These are phyloP conservation scores for Cottoperca gobio DNA, from an alignment of 2,797 vertebrate species.

Conservation along the genomic window DNA sequence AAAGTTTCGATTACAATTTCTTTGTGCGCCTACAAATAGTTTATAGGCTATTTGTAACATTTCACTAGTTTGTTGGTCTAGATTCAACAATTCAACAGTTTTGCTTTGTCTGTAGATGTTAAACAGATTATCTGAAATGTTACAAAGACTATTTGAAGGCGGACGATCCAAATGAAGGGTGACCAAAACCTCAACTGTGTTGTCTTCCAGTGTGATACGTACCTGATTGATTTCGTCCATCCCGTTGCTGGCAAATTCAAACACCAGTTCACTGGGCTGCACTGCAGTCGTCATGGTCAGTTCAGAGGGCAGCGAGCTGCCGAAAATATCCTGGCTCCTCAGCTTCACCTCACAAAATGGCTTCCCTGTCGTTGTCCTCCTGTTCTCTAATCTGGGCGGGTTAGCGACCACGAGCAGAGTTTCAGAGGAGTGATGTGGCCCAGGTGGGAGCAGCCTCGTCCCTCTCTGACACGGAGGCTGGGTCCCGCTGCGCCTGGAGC, in stretches of 20 bases:
- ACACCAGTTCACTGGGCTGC: conserved; percentile 89
- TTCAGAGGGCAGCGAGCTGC: conserved; percentile 63
- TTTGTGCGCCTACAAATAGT: too few species aligned
- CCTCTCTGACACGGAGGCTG: conserved; percentile 76
- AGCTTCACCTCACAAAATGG: conserved; percentile 57
- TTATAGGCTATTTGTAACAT: too few species aligned
- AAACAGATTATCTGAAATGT: too few species aligned
- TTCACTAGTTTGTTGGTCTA: too few species aligned
- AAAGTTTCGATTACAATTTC: neutral
- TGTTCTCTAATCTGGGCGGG: conserved; percentile 33
- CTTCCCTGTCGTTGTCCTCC: conserved; percentile 21
- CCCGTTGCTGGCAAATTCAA: conserved; percentile 92
- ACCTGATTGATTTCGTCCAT: conserved; percentile 94
- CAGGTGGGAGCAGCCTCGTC: conserved; percentile 78
- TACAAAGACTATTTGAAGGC: too few species aligned
- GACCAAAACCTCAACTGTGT: neutral
- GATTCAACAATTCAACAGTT: too few species aligned
- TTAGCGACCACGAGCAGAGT: conserved; percentile 35
- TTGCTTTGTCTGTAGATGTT: too few species aligned
- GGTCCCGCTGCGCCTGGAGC: conserved; percentile 77
- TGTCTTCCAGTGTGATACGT: conserved; percentile 32
- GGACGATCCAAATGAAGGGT: too few species aligned
- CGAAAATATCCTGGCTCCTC: conserved; percentile 52
- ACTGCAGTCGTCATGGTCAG: conserved; percentile 88
- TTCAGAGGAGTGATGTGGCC: conserved; percentile 68